A percentile compares a stretch with the other conserved stretches of the same genome.
Evolutionary conservation across 2,113 vertebrate genomes (phyloP).

Genomic region (Dascyllus trimaculatus): DNA sequence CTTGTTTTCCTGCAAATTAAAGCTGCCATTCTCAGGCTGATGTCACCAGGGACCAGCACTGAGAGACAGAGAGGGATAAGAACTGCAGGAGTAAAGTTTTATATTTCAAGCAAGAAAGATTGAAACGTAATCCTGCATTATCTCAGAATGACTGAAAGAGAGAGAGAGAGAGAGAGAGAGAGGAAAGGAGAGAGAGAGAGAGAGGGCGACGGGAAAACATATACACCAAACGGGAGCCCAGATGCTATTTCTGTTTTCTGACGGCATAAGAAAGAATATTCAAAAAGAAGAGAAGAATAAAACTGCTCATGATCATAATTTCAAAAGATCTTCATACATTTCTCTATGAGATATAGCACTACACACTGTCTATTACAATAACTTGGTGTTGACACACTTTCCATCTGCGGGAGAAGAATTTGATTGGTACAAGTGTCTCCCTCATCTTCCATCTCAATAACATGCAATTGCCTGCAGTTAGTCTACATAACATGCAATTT

Average conservation of each 20-base stretch:
- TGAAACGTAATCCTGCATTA: conserved; percentile 76
- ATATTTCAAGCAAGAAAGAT: conserved; percentile 72
- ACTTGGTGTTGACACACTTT: conserved; percentile 64
- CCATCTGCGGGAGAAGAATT: conserved; percentile 45
- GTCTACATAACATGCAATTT: conserved; percentile 79
- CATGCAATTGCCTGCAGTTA: conserved; percentile 79
- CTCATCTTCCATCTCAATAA: conserved; percentile 70
- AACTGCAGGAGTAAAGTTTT: conserved; percentile 75
- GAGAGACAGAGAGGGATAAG: conserved; percentile 61
- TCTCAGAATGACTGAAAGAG: conserved; percentile 66
- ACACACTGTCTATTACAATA: conserved; percentile 45
- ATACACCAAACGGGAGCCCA: conserved; percentile 60
- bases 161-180: conserved; percentile 5
- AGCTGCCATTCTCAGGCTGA: conserved; percentile 80
- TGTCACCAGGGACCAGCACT: conserved; percentile 68
- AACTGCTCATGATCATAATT: conserved; percentile 64
- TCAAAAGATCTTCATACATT: conserved; percentile 49
- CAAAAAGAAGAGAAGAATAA: conserved; percentile 42
- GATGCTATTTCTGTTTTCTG: conserved; percentile 60
- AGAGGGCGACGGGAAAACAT: conserved; percentile 29
- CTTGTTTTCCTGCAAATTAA: conserved; percentile 87
- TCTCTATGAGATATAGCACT: conserved; percentile 39
- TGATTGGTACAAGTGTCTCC: conserved; percentile 61
- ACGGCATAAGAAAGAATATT: conserved; percentile 51
- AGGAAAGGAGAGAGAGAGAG: conserved; percentile 13